Base-by-base conservation (phyloP, 92 coral and sea anemone genomes). In the Epizoanthus fatuus region DNA sequence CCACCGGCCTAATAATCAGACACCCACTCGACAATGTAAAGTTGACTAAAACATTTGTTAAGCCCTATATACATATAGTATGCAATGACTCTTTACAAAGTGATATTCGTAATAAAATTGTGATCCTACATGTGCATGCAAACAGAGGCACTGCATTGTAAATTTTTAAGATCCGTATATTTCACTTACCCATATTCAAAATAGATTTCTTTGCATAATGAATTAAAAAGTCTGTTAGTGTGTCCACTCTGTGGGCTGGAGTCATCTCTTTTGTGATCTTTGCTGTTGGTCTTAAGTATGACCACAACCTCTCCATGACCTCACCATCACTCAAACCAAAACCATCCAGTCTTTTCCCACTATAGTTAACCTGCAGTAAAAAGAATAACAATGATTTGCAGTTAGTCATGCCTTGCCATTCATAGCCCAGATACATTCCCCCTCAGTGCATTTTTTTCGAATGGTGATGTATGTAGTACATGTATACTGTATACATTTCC, bases 211-310 rank as follows among this genome's bases (percentile, higher is more conserved):
- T 89, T 62, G 89, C 86, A 65, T 84, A 85, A 63, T 89, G 93
- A 42, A 89, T 10, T 17, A 89, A 9, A 47, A 89, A 89, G 75
- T 89, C 89, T 19, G 93, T 89, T 54, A 85, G 16, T 13, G 89
- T 67, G 59, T 89, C 93, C 5, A 89, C 88, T 64, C 93, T 38
- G 76, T 89, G 78, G 22, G 83, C 68, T 10, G 93, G 93, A 53
- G 93, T 89, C 89, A 84, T 89, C 83, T 84, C 89, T 32, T 89
- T 89, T 6, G 93, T 89, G 42, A 84, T 89, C 65, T 89, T 89
- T 16, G 86, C 77, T 16, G 93, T 69, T 44, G 93, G 93, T 69
- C 89, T 84, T 3, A 89, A 63, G 70, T 75, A 89, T 2, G 89
- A 89, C 92, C 92, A 84, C 82, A 84, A 42, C 45, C 89, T 52